Percentiles rank a stretch among this genome's conserved stretches.
phyloP scores from a whole-genome alignment of 2,797 vertebrate genomes.

The Margarornis squamiger region DNA sequence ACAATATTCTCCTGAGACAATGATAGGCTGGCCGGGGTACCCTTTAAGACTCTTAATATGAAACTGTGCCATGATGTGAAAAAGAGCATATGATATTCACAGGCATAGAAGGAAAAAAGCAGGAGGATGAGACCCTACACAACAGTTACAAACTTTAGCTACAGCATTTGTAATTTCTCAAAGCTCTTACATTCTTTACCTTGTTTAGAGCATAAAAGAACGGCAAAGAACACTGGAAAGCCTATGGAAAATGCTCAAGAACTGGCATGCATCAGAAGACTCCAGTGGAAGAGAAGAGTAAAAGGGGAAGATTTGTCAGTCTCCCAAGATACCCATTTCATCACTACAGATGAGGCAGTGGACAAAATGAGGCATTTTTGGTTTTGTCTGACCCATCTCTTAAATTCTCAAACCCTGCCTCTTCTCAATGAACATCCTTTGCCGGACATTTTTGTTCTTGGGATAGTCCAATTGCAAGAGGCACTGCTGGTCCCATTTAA shows the following conservation, averaged over 20 bases:
- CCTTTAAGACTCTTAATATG: neutral
- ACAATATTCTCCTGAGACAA: neutral
- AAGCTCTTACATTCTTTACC: neutral
- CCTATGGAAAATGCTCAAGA: neutral
- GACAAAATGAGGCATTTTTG: neutral
- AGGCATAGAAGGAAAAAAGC: neutral
- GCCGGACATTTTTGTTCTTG: neutral
- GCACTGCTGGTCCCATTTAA: neutral
- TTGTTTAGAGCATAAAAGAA: neutral
- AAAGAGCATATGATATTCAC: neutral
- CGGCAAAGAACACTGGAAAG: neutral
- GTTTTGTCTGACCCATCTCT: neutral
- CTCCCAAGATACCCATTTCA: neutral
- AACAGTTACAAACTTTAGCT: neutral
- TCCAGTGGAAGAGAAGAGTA: neutral
- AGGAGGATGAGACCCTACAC: neutral
- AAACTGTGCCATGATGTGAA: neutral
- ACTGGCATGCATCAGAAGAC: neutral
- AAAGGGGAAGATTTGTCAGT: neutral
- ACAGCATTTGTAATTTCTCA: neutral
- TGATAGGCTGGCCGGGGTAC: neutral
- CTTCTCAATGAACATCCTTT: neutral
- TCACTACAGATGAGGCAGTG: neutral
- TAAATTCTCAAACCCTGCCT: neutral
- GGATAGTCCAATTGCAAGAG: neutral